Conservation (phyloP, 2,113 vertebrate species). For the Upupa epops region DNA sequence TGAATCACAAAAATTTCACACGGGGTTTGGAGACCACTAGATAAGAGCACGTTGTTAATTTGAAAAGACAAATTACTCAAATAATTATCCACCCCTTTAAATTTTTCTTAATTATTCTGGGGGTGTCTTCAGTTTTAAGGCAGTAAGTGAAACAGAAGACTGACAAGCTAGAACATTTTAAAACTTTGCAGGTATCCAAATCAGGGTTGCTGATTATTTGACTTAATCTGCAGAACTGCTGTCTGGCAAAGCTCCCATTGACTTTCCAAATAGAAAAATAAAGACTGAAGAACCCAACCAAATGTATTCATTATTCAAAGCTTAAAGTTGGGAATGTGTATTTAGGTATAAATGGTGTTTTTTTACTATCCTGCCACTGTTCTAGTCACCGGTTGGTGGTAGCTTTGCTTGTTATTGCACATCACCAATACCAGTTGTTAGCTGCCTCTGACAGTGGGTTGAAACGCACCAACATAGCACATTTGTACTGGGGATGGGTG, state of each 20-base stretch:
- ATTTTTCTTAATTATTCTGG: constrained; percentile 32
- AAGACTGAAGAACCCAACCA: background rate
- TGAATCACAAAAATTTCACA: background rate
- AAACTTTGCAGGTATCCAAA: constrained; percentile 12
- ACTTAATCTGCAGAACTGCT: background rate
- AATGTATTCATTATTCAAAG: background rate
- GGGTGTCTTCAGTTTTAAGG: constrained; percentile 38
- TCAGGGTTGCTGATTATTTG: background rate
- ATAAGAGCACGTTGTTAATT: constrained; percentile 44
- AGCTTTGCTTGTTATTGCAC: background rate
- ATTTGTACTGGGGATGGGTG: background rate
- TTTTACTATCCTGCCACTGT: background rate
- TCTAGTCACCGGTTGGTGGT: background rate
- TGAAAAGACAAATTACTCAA: constrained; percentile 46
- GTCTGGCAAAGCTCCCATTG: background rate
- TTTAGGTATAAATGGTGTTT: background rate
- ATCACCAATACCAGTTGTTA: background rate
- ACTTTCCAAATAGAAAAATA: background rate
- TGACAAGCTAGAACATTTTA: background rate
- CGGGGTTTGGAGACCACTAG: constrained; percentile 16
- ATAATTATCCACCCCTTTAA: constrained; percentile 39
- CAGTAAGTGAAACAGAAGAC: background rate
- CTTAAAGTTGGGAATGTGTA: background rate
- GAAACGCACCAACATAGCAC: constrained; percentile 7
- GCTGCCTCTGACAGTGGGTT: background rate